Evolutionary conservation across 2,113 vertebrate genomes (phyloP), one percentile per base, ranked within the genome.

Genomic region (Epinephelus lanceolatus): DNA sequence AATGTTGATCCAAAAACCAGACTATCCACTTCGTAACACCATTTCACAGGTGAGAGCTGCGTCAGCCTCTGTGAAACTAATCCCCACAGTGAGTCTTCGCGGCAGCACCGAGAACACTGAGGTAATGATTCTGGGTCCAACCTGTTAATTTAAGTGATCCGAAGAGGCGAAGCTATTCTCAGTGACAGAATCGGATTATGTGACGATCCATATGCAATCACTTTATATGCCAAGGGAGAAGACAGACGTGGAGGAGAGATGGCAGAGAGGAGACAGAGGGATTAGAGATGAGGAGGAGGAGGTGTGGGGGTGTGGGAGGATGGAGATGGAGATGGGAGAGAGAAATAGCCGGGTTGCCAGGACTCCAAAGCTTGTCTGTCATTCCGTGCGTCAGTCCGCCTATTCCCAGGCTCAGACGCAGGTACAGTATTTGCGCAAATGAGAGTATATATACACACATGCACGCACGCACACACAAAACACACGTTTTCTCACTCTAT

Each of bases 301-400:
- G 89, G 86, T 71, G 88, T 83, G 88, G 78, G 84, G 79, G 89
- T 69, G 91, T 42, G 77, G 13, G 72, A 84, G 73, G 71, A 83
- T 71, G 78, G 56, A 33, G 62, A 60, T 51, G 80, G 66, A 71
- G 70, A 75, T 55, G 69, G 21, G 76, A 76, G 85, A 85, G 86
- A 81, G 88, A 89, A 88, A 90, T 84, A 87, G 81, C 78, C 27
- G 87, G 61, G 91, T 89, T 95, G 93, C 91, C 91, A 95, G 92
- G 92, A 90, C 90, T 91, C 91, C 86, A 81, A 89, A 93, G 91
- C 89, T 84, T 80, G 88, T 86, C 92, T 94, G 94, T 95, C 93
- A 94, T 93, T 88, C 86, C 4, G 88, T 95, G 93, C 95, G 94
- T 96, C 95, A 95, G 89, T 93, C 93, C 27, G 84, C 75, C 93